Percentiles rank a stretch among this genome's conserved stretches.
Evolutionary conservation across 2,113 vertebrate species (phyloP).

Genomic region (Larimichthys polyactis): DNA sequence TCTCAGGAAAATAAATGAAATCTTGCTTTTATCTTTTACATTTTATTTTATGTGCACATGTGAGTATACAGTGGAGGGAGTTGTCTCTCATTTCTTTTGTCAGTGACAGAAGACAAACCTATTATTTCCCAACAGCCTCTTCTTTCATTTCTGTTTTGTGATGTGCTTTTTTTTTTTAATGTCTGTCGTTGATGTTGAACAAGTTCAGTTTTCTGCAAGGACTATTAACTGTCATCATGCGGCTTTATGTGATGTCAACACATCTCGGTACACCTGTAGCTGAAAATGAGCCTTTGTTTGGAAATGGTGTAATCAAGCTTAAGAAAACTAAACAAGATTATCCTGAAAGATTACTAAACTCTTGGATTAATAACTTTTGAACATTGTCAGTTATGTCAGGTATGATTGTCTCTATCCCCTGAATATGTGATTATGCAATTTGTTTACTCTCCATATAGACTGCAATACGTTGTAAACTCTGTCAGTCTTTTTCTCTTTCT

Average conservation of each 20-base stretch:
- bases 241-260: not conserved
- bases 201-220: not conserved
- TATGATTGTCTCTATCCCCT: not conserved
- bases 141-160: not conserved
- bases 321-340: not conserved
- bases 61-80: not conserved
- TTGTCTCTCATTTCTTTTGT: not conserved
- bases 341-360: not conserved
- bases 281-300: not conserved
- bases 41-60: not conserved
- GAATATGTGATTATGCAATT: not conserved
- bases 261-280: not conserved
- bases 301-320: too few relatives aligned
- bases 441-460: not conserved
- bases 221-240: not conserved
- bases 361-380: not conserved
- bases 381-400: not conserved
- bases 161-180: not conserved
- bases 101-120: not conserved
- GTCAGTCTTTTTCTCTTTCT: constrained; percentile 9
- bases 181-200: not conserved
- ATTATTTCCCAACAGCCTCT: not conserved
- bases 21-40: not conserved
- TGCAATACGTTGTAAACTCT: constrained; percentile 11
- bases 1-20: not conserved